Evolutionary conservation across 1,140 invertebrate species (phyloP), one percentile per base, ranked within the genome.

Genomic region (Alviniconcha marisindica): DNA sequence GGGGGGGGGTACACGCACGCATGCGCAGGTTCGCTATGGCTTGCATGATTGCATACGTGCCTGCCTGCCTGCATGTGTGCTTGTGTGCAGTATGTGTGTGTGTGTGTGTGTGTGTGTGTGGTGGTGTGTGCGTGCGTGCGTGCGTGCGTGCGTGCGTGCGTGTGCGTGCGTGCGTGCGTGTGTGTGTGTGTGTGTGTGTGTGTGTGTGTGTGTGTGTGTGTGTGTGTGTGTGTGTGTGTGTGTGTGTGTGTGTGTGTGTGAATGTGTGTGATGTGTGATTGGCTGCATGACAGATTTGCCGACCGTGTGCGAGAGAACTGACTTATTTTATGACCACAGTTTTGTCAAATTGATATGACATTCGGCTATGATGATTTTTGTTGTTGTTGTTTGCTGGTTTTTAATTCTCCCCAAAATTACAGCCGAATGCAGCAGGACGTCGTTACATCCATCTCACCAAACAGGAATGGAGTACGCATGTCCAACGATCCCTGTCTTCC

Each of bases 401-500:
- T 77, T n/a, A n/a, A n/a, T n/a, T n/a, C n/a, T n/a, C n/a, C n/a
- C n/a, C n/a, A n/a, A n/a, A n/a, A n/a, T n/a, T n/a, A n/a, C n/a
- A n/a, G n/a, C n/a, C n/a, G n/a, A n/a, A n/a, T n/a, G 81, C 63
- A 2, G 81, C 81, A 1, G 81, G 81, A 44, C 1, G 40, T 31
- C 36, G 42, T 14, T 21, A 48, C 51, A 3, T 73, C 4, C 33
- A 82, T 24, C 81, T 82, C 5, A 44, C 54, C 15, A 66, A 51
- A 15, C n/a, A 82, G 4, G 38, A 71, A 31, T 82, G 81, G 81
- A 82, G 28, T 31, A 82, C 81, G 38, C 48, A 82, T 69, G 40
- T 51, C 48, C 4, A 54, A 14, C 10, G 40, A 28, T 18, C 40
- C 18, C 15, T 60, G 31, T 60, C 56, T 18, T 24, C 36, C 56